Evolutionary conservation across 2,888 invertebrate species (phyloP), one percentile per base, ranked within the genome.

Genomic region (Drosophila paucipuncta): DNA sequence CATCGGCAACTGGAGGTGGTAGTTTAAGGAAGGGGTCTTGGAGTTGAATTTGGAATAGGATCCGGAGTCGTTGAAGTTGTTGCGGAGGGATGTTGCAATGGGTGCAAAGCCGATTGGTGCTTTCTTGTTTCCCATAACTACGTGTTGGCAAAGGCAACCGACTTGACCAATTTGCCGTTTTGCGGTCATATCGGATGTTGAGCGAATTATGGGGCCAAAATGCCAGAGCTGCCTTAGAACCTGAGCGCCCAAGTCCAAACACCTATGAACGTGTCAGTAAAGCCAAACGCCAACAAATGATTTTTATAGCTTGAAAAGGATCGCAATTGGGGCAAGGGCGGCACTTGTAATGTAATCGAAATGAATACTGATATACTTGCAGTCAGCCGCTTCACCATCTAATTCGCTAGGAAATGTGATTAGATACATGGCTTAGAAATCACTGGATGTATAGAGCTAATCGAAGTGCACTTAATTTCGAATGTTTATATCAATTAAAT

Each of bases 101-200:
- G 39, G 28, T 55, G 68, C 18, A 53, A 50, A 57, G 68, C 63
- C 70, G 71, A 70, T 69, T 70, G 71, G 33, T 58, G 72, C 47
- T 70, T 70, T 71, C 41, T 53, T 63, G 57, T 71, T 71, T 71
- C 62, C 53, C 47, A 49, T 59, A 43, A 63, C 49, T 54, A 71
- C 68, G 63, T 60, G 52, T 41, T 49, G 66, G 71, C 64, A 43
- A 62, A 55, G 52, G 66, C 61, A 68, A 72, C 74, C 83, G 75
- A 80, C 87, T 83, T 86, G 84, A 86, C 83, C 83, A 83, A 83
- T 83, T 83, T 83, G 83, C 85, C 83, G 82, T 75, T 82, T 86
- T 83, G 83, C 75, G 83, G 87, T 83, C 84, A 78, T 73, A 80
- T 80, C 78, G 69, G 82, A 78, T 77, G 66, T 79, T 79, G 76